Evolutionary conservation across 2,888 invertebrate species (phyloP).

Genomic region (Leucoptera coffeella): DNA sequence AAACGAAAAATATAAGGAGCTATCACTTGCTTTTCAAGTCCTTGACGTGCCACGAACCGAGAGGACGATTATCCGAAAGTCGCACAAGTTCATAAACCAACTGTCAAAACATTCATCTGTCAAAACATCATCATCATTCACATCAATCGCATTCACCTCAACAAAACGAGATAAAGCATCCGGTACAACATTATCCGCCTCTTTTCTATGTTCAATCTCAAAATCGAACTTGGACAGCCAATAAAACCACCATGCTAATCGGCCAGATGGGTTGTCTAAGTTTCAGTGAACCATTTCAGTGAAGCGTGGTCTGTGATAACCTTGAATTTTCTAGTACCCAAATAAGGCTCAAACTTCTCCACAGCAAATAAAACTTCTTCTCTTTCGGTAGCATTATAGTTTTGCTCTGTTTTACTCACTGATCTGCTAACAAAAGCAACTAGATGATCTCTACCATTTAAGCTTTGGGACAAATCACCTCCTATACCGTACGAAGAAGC

Average conservation of each 20-base stretch:
- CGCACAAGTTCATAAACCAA: background rate
- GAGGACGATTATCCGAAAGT: too few relatives aligned
- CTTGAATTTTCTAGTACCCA: too few relatives aligned
- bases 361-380: slow-evolving; percentile 1
- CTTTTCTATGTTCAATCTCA: slow-evolving; percentile 4
- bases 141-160: too few relatives aligned
- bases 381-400: slow-evolving; percentile 3
- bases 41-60: too few relatives aligned
- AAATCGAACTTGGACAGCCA: slow-evolving; percentile 2
- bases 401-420: slow-evolving; percentile 1
- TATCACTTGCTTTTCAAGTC: too few relatives aligned
- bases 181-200: slow-evolving; percentile 4
- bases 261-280: slow-evolving; percentile 1
- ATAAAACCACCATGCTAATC: slow-evolving; percentile 2
- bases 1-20: too few relatives aligned
- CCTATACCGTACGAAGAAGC: slow-evolving; percentile 1
- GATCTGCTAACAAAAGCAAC: slow-evolving; percentile 3
- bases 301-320: too few relatives aligned
- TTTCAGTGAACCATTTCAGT: too few relatives aligned
- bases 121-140: too few relatives aligned
- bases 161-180: slow-evolving; percentile 4
- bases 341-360: too few relatives aligned
- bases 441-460: slow-evolving; percentile 2
- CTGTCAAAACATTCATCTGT: too few relatives aligned
- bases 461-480: slow-evolving; percentile 2